Percentiles rank a stretch among this genome's conserved stretches.
Conservation (phyloP, 2,113 vertebrate species). For the Strix aluco region DNA sequence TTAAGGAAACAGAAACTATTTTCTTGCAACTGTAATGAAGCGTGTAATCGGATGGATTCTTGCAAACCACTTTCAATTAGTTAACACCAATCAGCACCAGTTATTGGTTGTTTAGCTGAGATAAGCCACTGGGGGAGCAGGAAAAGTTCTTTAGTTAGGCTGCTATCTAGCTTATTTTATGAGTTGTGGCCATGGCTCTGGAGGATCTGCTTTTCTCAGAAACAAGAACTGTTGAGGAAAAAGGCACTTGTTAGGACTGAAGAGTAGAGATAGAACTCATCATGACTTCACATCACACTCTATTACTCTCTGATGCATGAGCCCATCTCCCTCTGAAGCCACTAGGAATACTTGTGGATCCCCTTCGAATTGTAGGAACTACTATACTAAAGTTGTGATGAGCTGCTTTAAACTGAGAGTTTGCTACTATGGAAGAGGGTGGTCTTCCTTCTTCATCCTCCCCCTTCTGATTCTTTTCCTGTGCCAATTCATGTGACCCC, state of each 20-base stretch:
- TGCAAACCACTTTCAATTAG: not conserved
- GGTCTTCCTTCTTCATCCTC: not conserved
- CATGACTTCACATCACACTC: not conserved
- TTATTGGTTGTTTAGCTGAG: not conserved
- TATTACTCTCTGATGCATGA: not conserved
- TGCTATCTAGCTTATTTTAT: not conserved
- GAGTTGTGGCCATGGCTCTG: not conserved
- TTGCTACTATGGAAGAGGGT: not conserved
- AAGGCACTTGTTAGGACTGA: not conserved
- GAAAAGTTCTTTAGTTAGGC: not conserved
- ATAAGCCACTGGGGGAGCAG: not conserved
- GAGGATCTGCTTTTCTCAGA: not conserved
- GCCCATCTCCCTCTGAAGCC: not conserved
- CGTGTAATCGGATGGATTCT: not conserved
- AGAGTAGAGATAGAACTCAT: not conserved
- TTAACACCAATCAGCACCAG: not conserved
- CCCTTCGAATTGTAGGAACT: not conserved
- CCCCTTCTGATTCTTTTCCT: not conserved
- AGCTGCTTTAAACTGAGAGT: not conserved
- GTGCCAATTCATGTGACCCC: not conserved
- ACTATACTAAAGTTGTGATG: not conserved
- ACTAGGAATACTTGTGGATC: not conserved
- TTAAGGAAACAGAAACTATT: not conserved
- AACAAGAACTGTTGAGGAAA: not conserved
- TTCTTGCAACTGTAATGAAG: not conserved